phyloP scores from a whole-genome alignment of 2,797 vertebrate species.

The Salarias fasciatus region DNA sequence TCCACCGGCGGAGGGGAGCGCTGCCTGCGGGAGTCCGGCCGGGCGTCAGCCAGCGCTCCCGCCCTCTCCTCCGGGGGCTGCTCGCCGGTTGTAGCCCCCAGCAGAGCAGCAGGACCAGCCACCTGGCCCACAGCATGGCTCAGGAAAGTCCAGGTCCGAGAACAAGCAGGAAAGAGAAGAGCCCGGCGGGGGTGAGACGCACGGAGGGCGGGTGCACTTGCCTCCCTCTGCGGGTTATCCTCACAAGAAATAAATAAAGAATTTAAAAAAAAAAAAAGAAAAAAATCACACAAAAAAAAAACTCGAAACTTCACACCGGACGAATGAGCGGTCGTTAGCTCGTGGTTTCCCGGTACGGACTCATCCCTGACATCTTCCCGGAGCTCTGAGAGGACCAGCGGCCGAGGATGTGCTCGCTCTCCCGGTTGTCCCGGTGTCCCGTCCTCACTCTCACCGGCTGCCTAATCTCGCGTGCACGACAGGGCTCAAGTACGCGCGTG shows the following conservation, averaged over 20 bases:
- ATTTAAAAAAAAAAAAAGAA: slow-evolving; percentile 11
- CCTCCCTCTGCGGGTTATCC: slow-evolving; percentile 44
- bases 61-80: slow-evolving; percentile 44
- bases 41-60: slow-evolving; percentile 40
- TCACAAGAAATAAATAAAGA: too few species aligned
- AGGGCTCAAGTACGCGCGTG: slow-evolving; percentile 40
- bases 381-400: not conserved
- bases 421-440: slow-evolving; percentile 32
- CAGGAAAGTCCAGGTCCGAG: slow-evolving; percentile 52
- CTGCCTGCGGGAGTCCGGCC: slow-evolving; percentile 58
- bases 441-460: slow-evolving; percentile 32
- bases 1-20: slow-evolving; percentile 72
- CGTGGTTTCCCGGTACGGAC: slow-evolving; percentile 28
- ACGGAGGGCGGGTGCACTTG: slow-evolving; percentile 48
- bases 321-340: slow-evolving; percentile 33
- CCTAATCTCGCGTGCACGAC: slow-evolving; percentile 58
- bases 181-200: slow-evolving; percentile 6
- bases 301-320: slow-evolving; percentile 20
- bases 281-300: not conserved
- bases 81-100: slow-evolving; percentile 78
- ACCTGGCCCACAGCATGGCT: slow-evolving; percentile 83
- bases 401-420: slow-evolving; percentile 23
- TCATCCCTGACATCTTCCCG: slow-evolving; percentile 44
- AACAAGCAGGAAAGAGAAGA: not conserved
- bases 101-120: slow-evolving; percentile 81